Base-by-base conservation (phyloP, 2,797 vertebrate species). In the Acrossocheilus fasciatus region DNA sequence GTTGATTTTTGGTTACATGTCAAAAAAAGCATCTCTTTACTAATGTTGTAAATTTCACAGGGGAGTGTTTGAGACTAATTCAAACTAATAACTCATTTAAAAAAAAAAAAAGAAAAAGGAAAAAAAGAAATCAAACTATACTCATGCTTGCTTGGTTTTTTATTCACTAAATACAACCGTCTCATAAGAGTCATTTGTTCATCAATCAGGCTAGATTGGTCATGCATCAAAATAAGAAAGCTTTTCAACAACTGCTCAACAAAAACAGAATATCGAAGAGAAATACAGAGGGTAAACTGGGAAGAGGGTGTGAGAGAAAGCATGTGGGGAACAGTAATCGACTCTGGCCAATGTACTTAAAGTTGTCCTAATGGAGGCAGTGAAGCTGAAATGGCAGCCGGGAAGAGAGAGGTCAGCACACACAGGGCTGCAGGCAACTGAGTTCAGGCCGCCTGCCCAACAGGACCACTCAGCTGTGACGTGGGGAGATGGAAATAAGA, bases 301-400 rank as follows among this genome's bases (percentile, higher is more conserved):
- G 17, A 64, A 34, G 26, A 68, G 66, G 82, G 20, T 11, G 30
- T 52, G 73, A 70, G 88, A 90, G 88, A 88, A 86, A 93, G 45
- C 34, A 26, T 68, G 52, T 72, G 83, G 52, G 81, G 30, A 54
- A 83, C 89, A 90, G 88, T 86, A 70, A 87, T 82, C 85, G 78
- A 10, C 80, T 83, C 82, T 80, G 87, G 34, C 87, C 39, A 88
- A 92, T 94, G 92, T 94, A 93, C 92, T 93, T 93, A 93, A 93
- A 93, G 93, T 90, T 94, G 92, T 90, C 91, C 89, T 94, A 94
- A 95, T 93, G 92, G 91, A 95, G 92, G 93, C 93, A 94, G 91
- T 94, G 93, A 93, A 93, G 92, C 93, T 93, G 92, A 94, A 95
- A 94, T 93, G 93, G 92, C 93, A 94, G 93, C 91, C 93, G 91